Base-by-base conservation (phyloP, 2,888 invertebrate genomes). In the Pachydiplax longipennis region DNA sequence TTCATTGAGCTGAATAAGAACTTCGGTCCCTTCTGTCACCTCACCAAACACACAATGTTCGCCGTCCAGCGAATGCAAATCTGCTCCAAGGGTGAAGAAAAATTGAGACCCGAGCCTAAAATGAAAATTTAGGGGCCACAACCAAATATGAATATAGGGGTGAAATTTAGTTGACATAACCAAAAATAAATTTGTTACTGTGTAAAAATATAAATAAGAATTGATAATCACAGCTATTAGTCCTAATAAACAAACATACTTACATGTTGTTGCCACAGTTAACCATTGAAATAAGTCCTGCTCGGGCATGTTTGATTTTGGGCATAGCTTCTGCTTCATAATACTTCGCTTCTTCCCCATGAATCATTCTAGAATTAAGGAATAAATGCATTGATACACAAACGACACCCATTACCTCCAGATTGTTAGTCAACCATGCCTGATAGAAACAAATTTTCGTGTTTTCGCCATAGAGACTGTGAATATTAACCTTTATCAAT, bases 1-100 rank as follows among this genome's bases (percentile, higher is more conserved):
- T 93, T 99, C 99, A 94, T 99, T 99, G 0, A 99, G 95, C 93
- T 97, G 97, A 25, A 97, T 96, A 31, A 99, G 94, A 2, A 98
- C 95, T 91, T 99, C 98, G 90, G 97, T 94, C 0, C 99, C 99
- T 94, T 99, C 99, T 0, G 97, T 96, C 3, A 99, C 97, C 94
- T 98, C 97, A 0, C 99, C 99, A 94, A 99, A 99, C 25, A 99
- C 98, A 93, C 99, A 98, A 94, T 99, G 99, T 83, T 97, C 95
- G 1, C 96, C 96, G 94, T 99, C 99, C 91, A 99, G 94, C 22
- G 98, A 99, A 91, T 97, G 97, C 65, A 99, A 95, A 93, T 98
- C 97, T 5, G 97, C 95, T 0, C 96, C 97, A 15, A 99, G 95
- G 0, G 99, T 99, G 91, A 99, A 96, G 93, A 99, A 99, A 94